A percentile compares a stretch with the other conserved stretches of the same genome.
phyloP scores from a whole-genome alignment of 2,113 vertebrate genomes.

The Crotalus tigris region DNA sequence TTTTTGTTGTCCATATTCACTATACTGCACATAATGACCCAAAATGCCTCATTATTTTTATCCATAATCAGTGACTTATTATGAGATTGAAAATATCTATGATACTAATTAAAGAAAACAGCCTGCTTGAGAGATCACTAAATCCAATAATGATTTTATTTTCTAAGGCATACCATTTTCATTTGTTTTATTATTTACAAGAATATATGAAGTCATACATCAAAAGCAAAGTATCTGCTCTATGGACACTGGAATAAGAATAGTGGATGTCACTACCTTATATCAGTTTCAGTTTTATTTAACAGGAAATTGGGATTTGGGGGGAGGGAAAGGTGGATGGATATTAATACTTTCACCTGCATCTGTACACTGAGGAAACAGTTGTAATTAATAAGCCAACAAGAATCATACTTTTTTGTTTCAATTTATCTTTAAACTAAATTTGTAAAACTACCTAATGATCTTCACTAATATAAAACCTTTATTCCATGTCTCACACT shows the following conservation, averaged over 20 bases:
- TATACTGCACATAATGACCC: not conserved
- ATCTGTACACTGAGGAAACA: not conserved
- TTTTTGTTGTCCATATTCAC: not conserved
- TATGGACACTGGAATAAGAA: not conserved
- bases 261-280: not conserved
- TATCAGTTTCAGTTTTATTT: not conserved
- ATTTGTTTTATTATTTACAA: not conserved
- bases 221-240: not conserved
- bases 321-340: too few species aligned
- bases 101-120: not conserved
- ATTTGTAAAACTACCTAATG: not conserved
- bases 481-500: not conserved
- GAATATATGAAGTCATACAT: not conserved
- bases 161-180: not conserved
- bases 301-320: not conserved
- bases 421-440: not conserved
- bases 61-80: not conserved
- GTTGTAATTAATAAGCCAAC: not conserved
- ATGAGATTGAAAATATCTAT: not conserved
- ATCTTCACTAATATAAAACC: not conserved
- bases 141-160: not conserved
- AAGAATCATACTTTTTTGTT: not conserved
- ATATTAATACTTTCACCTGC: not conserved
- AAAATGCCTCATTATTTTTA: not conserved
- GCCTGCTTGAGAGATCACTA: not conserved